A percentile compares a stretch with the other conserved stretches of the same genome.
These are phyloP conservation scores for Lapara coniferarum DNA, from an alignment of 2,888 invertebrate species.

Conservation along the genomic window DNA sequence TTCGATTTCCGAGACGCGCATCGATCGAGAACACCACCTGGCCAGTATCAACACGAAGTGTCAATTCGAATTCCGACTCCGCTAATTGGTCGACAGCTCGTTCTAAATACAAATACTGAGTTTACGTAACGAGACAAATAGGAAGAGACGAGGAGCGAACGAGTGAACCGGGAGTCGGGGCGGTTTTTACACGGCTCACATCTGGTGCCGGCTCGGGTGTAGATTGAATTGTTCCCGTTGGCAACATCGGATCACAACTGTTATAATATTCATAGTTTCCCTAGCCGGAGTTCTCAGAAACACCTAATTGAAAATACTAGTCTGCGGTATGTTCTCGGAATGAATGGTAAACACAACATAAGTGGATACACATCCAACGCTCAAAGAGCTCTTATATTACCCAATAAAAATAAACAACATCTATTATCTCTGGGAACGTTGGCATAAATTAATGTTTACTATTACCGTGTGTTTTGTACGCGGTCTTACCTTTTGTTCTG, in stretches of 20 bases:
- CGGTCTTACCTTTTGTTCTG: constrained; percentile 18
- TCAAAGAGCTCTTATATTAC: constrained; percentile 18
- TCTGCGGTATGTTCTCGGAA: constrained; percentile 8
- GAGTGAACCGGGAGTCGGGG: constrained; percentile 40
- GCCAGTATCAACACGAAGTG: constrained; percentile 72
- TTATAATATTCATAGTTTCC: constrained; percentile 37
- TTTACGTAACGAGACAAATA: constrained; percentile 23
- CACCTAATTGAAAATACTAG: constrained; percentile 31
- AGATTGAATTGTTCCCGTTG: constrained; percentile 30
- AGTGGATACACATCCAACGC: constrained; percentile 15
- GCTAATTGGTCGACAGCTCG: constrained; percentile 72
- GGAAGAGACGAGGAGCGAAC: constrained; percentile 56
- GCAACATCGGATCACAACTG: constrained; percentile 33
- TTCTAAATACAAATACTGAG: constrained; percentile 69
- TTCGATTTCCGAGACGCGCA: constrained; percentile 57
- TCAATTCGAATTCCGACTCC: constrained; percentile 67
- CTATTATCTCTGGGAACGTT: constrained; percentile 21
- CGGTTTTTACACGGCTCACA: constrained; percentile 8
- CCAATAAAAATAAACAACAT: constrained; percentile 22
- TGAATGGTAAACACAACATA: constrained; percentile 21
- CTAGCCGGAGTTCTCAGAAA: constrained; percentile 29
- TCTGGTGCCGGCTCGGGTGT: constrained; percentile 22
- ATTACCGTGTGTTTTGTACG: constrained; percentile 25
- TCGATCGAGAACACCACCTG: constrained; percentile 64
- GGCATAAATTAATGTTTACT: constrained; percentile 22